Evolutionary conservation across 2,797 vertebrate genomes (phyloP).

Genomic region (Cygnus olor): DNA sequence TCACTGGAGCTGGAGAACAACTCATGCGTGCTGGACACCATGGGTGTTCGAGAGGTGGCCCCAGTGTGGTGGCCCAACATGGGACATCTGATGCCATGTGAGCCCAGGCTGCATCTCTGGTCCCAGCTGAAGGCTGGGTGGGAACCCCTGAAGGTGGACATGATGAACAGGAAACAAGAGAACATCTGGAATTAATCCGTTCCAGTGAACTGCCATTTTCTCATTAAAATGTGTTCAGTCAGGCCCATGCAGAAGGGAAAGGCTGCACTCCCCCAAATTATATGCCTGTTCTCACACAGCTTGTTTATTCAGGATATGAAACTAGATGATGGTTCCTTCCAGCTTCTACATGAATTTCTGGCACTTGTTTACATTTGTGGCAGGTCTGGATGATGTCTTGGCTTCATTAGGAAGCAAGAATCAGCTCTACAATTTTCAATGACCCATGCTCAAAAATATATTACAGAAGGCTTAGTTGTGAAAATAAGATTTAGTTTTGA

Average conservation of each 20-base stretch:
- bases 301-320: constrained; percentile 29
- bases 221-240: constrained; percentile 37
- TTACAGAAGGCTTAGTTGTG: neutral
- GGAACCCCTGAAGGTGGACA: neutral
- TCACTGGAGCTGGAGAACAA: neutral
- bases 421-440: neutral
- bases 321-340: neutral
- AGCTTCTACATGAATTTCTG: constrained; percentile 17
- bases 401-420: constrained; percentile 13
- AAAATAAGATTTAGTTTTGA: constrained; percentile 13
- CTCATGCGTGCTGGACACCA: rapidly evolving
- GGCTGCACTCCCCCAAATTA: constrained; percentile 8
- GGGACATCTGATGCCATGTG: neutral
- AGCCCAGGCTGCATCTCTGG: neutral
- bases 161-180: neutral
- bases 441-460: neutral
- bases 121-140: neutral
- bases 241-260: neutral
- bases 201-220: constrained; percentile 35
- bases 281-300: constrained; percentile 34
- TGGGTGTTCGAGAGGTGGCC: rapidly evolving
- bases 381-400: neutral
- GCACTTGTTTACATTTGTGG: constrained; percentile 21
- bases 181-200: constrained; percentile 23
- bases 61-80: rapidly evolving